Evolutionary conservation across 2,888 invertebrate species (phyloP).

Genomic region (Phyto melanocephala): DNA sequence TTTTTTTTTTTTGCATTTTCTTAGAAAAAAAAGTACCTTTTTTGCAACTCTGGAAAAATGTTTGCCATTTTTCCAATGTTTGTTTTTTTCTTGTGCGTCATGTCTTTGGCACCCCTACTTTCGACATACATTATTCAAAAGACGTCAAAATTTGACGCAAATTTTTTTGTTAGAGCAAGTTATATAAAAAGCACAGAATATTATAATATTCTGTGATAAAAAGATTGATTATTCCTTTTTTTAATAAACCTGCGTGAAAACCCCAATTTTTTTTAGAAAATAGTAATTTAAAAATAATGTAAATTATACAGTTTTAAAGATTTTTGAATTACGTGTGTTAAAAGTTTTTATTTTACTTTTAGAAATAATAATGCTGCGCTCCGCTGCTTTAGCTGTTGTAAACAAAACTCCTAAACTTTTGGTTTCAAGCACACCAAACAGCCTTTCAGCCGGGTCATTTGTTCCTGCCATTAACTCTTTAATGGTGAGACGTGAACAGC

Average conservation of each 20-base stretch:
- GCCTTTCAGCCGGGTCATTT: constrained; percentile 56
- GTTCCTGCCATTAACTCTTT: constrained; percentile 65
- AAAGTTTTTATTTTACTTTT: neutral
- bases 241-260: constrained; percentile 60
- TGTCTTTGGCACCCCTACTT: too few species aligned
- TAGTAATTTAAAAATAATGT: constrained; percentile 16
- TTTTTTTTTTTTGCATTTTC: too few species aligned
- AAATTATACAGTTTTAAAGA: neutral
- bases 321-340: neutral
- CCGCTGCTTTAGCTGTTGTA: constrained; percentile 70
- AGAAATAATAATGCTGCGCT: constrained; percentile 72
- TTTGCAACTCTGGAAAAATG: too few species aligned
- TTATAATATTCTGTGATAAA: too few species aligned
- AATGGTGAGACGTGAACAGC: constrained; percentile 70
- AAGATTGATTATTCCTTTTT: too few species aligned
- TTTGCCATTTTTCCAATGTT: too few species aligned
- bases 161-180: constrained; percentile 67
- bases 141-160: constrained; percentile 62
- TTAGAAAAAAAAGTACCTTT: too few species aligned
- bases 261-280: neutral
- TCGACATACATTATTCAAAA: too few species aligned
- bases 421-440: constrained; percentile 59
- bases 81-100: too few species aligned
- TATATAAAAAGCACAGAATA: constrained; percentile 71
- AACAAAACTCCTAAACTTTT: constrained; percentile 70